Evolutionary conservation across 2,888 invertebrate species (phyloP), one percentile per base, ranked within the genome.

Genomic region (Tortrix viridana): DNA sequence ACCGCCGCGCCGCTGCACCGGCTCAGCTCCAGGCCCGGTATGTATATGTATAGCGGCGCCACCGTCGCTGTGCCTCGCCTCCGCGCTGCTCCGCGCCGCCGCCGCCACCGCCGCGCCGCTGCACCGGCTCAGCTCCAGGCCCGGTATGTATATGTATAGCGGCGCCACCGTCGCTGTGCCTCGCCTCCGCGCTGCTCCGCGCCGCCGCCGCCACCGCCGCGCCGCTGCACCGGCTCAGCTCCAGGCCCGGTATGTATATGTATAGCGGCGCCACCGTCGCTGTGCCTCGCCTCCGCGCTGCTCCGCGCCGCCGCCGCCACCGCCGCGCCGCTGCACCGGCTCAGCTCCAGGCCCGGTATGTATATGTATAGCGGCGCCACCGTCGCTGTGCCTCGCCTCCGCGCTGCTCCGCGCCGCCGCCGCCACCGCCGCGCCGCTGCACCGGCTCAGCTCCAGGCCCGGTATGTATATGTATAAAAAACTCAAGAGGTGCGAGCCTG

Each of bases 171-270:
- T 3, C 61, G 49, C 96, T 16, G 82, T 97, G 48, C 81, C 97
- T 47, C 84, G 97, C 67, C 96, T 96, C 0, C 85, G 96, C 23
- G 94, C 95, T 61, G 96, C 96, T 1, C 94, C 96, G 56, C 88
- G 96, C 69, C 93, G 97, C 77, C 94, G 96, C 74, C 96, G 95
- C 77, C 97, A 95, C 72, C 95, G 95, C 79, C 96, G 95, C 96
- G 5, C 88, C 97, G 6, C 84, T 97, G 59, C 94, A 95, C 94
- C 96, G 41, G 95, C 53, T 53, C 48, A 52, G 52, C 48, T 41
- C 65, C 5, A n/a, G n/a, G n/a, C n/a, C n/a, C n/a, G n/a, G n/a
- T n/a, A n/a, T n/a, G n/a, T n/a, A n/a, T n/a, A n/a, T 96, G 5
- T 92, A 94, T 65, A 93, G 95, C 77, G 92, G 95, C 59, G 96